Evolutionary conservation across 2,888 invertebrate genomes (phyloP).

Genomic region (Odontomyia ornata): DNA sequence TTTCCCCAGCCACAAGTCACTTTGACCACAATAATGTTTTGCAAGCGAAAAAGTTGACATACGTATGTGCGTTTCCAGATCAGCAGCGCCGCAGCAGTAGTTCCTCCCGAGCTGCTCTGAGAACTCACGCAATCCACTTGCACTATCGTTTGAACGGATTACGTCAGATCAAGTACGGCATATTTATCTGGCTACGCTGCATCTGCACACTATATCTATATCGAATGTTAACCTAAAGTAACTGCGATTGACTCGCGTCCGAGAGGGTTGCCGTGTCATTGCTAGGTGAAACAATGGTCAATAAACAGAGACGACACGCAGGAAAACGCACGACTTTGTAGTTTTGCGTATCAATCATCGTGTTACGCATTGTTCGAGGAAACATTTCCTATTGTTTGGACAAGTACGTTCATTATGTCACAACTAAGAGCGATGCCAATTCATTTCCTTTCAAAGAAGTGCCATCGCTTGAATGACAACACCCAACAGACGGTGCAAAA

Average conservation of each 20-base stretch:
- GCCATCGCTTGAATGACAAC: background rate
- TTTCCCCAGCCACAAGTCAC: background rate
- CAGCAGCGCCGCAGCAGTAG: constrained; percentile 8
- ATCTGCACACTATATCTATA: background rate
- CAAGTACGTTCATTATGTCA: background rate
- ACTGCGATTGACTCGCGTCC: background rate
- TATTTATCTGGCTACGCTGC: background rate
- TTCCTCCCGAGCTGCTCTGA: constrained; percentile 19
- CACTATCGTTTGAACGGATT: constrained; percentile 38
- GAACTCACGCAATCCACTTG: constrained; percentile 37
- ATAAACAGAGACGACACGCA: background rate
- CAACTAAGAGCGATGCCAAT: background rate
- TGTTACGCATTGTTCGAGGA: background rate
- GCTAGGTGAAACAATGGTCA: background rate
- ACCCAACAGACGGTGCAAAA: background rate
- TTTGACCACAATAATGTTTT: background rate
- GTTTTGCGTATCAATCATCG: background rate
- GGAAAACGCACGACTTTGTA: background rate
- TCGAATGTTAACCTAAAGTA: background rate
- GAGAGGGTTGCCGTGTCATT: constrained; percentile 9
- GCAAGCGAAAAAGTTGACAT: background rate
- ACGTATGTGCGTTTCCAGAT: constrained; percentile 25
- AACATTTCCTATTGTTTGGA: background rate
- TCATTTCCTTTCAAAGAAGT: background rate
- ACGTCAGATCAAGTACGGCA: constrained; percentile 29